phyloP scores from a whole-genome alignment of 2,797 vertebrate species.

The Malacoctenus gilli region DNA sequence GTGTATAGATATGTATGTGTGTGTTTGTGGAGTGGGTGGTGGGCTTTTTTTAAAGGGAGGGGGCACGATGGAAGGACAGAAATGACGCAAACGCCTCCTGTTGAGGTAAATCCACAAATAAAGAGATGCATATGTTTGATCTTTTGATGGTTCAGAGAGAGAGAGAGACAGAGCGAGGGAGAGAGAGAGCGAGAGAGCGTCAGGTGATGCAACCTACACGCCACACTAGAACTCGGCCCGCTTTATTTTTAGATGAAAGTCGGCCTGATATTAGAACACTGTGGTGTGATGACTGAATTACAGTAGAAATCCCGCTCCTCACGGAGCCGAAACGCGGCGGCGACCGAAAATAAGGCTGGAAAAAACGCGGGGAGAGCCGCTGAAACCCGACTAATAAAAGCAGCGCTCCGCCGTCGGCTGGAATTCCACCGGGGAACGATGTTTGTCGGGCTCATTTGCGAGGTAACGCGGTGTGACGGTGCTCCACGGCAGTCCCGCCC shows the following conservation, averaged over 20 bases:
- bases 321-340: not conserved
- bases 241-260: slow-evolving; percentile 22
- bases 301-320: not conserved
- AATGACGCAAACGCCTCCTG: slow-evolving; percentile 42
- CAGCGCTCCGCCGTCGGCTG: slow-evolving; percentile 2
- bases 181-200: slow-evolving; percentile 13
- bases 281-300: not conserved
- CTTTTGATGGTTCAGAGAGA: slow-evolving; percentile 29
- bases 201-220: slow-evolving; percentile 47
- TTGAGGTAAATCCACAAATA: slow-evolving; percentile 51
- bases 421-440: slow-evolving; percentile 1
- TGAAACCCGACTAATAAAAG: slow-evolving; percentile 23
- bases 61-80: not conserved
- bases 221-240: not conserved
- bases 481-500: too few relatives aligned
- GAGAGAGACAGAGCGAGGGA: slow-evolving; percentile 20
- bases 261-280: not conserved
- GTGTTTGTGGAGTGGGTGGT: slow-evolving; percentile 12
- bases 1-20: slow-evolving; percentile 1
- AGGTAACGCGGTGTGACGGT: not conserved
- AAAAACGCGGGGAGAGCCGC: not conserved
- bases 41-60: not conserved
- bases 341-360: slow-evolving; percentile 9
- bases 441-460: slow-evolving; percentile 5
- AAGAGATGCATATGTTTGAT: slow-evolving; percentile 42